Conservation (phyloP, 2,113 vertebrate species). For the Oncorhynchus clarkii region DNA sequence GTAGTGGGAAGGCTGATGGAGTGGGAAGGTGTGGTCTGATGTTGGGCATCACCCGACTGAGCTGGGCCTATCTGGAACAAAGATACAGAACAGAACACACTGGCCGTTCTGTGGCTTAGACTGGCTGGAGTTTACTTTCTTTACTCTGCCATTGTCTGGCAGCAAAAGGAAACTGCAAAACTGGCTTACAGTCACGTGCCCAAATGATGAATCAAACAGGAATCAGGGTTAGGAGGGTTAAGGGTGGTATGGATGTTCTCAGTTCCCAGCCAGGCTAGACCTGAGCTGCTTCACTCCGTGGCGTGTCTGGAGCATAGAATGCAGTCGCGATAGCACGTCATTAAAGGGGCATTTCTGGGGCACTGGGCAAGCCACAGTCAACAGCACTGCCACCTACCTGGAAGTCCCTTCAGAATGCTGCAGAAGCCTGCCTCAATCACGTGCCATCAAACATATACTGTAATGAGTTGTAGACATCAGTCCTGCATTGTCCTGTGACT, state of each 20-base stretch:
- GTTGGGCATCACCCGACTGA: constrained; percentile 13
- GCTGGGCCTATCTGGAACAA: constrained; percentile 48
- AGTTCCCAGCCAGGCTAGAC: no score
- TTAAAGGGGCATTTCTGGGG: constrained; percentile 21
- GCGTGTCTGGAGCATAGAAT: constrained; percentile 21
- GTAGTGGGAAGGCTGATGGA: not conserved
- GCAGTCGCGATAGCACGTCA: constrained; percentile 13
- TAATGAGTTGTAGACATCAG: not conserved
- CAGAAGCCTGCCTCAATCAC: no score
- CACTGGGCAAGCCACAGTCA: not conserved
- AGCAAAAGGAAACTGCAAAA: no score
- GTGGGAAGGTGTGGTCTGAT: constrained; percentile 4
- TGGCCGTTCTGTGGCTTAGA: constrained; percentile 1
- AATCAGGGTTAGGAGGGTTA: no score
- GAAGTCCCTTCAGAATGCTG: no score
- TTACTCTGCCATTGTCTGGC: no score
- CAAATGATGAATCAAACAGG: no score
- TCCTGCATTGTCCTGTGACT: not conserved
- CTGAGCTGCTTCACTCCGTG: not conserved
- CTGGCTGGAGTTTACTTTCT: no score
- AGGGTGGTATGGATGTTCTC: no score
- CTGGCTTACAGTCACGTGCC: no score
- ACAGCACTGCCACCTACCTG: not conserved
- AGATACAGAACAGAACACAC: constrained; percentile 35
- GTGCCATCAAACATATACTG: not conserved